phyloP scores from a whole-genome alignment of 2,797 vertebrate genomes.

The Mycteria americana region DNA sequence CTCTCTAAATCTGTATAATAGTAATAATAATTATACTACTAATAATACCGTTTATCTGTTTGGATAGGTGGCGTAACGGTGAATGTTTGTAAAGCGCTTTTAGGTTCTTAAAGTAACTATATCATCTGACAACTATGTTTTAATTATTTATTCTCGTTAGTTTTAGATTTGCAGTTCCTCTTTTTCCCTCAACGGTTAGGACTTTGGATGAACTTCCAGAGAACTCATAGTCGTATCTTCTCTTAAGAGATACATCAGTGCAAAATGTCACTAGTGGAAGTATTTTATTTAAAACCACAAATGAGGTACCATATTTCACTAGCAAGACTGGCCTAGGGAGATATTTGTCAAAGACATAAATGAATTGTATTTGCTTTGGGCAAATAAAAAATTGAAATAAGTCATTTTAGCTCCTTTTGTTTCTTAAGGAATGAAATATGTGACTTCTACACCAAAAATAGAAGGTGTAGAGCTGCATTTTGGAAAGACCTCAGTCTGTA shows the following conservation, averaged over 20 bases:
- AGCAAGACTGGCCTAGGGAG: background rate
- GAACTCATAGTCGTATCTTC: background rate
- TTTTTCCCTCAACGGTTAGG: background rate
- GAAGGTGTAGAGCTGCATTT: background rate
- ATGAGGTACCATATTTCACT: background rate
- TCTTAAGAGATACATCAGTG: background rate
- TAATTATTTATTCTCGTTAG: background rate
- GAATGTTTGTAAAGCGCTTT: background rate
- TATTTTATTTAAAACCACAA: background rate
- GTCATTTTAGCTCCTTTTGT: background rate
- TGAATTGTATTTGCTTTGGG: background rate
- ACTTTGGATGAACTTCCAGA: background rate
- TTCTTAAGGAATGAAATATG: slow-evolving; percentile 10
- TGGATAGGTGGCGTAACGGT: background rate
- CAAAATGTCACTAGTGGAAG: background rate
- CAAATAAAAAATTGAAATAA: slow-evolving; percentile 17
- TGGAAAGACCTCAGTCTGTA: background rate
- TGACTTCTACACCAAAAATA: background rate
- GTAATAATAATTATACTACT: too few species aligned
- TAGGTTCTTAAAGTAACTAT: background rate
- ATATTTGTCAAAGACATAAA: background rate
- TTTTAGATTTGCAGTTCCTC: background rate
- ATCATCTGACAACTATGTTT: background rate
- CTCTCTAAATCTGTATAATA: background rate
- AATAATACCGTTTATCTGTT: background rate